Base-by-base conservation (phyloP, 2,797 vertebrate genomes). In the Hipposideros larvatus region DNA sequence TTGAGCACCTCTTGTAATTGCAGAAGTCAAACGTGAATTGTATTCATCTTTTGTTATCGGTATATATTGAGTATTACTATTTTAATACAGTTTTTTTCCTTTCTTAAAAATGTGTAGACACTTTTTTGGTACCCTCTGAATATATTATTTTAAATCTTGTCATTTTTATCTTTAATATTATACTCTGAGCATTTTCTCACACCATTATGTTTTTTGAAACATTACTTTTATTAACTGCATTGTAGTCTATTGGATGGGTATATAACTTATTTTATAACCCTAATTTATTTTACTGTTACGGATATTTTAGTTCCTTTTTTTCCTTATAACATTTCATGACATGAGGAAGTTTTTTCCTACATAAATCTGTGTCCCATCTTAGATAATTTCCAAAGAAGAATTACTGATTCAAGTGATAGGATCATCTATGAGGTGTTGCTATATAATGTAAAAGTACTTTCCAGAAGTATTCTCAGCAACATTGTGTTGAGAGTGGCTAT, bases 251-350 rank as follows among this genome's bases (percentile, higher is more conserved):
- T 55, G 41, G 15, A 2, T 84, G 7, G n/a, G 34, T 65, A 73
- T 53, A 48, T 22, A 41, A 77, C 59, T 84, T 53, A 28, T 31
- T 86, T 86, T 71, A 46, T 59, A 59, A 59, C 24, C 31, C 31
- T 78, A 92, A 53, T 48, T 95, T 79, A 46, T 89, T 84, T 90
- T 68, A 83, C 37, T 43, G 28, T 70, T 41, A 51, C 31, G 46
- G 37, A 37, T 21, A 41, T 70, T 48, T 55, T 63, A 71, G 75
- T 9, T 63, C 34, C 31, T 87, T 87, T 31, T 63, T 82, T 63
- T 43, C 51, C 24, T 34, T 63, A 3, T 73, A 31, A 65, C 91
- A 66, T 73, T 84, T 59, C 31, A 59, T 73, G 41, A 59, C 37
- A 8, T 88, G 28, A 83, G 70, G 31, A 86, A 80, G 16, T 34